A percentile compares a stretch with the other conserved stretches of the same genome.
Conservation (phyloP, 2,113 vertebrate species). For the Lophotis ruficrista region DNA sequence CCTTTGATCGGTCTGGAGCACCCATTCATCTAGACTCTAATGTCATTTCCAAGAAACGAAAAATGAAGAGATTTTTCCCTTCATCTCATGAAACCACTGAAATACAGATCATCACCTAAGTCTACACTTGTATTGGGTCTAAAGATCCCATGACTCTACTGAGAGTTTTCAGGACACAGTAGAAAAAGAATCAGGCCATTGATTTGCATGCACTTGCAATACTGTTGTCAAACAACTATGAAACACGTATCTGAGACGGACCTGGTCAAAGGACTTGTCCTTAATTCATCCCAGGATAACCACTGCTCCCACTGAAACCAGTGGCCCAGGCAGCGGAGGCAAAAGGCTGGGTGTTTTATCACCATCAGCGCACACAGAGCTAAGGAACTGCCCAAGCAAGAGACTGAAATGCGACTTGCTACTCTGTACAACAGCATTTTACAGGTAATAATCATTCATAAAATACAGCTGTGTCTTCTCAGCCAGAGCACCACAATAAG, state of each 20-base stretch:
- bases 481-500: neutral
- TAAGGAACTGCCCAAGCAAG: neutral
- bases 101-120: neutral
- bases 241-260: neutral
- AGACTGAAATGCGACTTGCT: neutral
- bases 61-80: fast-evolving
- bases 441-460: neutral
- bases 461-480: neutral
- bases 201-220: neutral
- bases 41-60: neutral
- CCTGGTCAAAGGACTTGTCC: neutral
- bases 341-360: neutral
- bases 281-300: neutral
- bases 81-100: neutral
- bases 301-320: neutral
- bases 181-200: neutral
- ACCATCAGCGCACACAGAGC: neutral
- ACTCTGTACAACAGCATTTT: neutral
- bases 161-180: neutral
- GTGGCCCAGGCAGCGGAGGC: neutral
- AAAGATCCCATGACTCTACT: neutral
- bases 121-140: neutral
- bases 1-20: neutral
- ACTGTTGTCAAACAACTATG: neutral
- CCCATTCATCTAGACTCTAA: neutral